A percentile compares a stretch with the other conserved stretches of the same genome.
phyloP scores from a whole-genome alignment of 2,797 vertebrate genomes.

The Coreius guichenoti region DNA sequence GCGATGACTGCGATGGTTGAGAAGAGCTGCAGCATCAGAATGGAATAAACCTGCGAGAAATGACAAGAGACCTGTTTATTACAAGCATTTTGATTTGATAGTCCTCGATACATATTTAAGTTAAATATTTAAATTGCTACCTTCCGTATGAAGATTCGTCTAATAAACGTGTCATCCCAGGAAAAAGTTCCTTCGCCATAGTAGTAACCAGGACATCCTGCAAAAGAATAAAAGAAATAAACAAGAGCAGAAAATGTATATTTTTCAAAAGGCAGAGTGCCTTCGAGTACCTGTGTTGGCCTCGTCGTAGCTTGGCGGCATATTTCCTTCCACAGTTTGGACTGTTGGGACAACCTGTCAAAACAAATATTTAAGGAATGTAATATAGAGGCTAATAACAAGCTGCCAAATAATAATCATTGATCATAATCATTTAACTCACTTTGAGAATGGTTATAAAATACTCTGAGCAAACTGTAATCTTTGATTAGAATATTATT shows the following conservation, averaged over 20 bases:
- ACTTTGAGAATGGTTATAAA: background rate
- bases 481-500: constrained; percentile 5
- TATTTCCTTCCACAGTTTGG: constrained; percentile 78
- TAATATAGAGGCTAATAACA: background rate
- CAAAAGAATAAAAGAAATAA: constrained; percentile 39
- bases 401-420: background rate
- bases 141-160: constrained; percentile 92
- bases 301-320: constrained; percentile 90
- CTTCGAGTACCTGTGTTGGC: constrained; percentile 84
- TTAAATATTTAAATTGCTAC: constrained; percentile 66
- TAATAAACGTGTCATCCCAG: constrained; percentile 88
- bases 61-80: too few species aligned
- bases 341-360: constrained; percentile 78
- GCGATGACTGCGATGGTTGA: constrained; percentile 85
- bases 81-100: background rate
- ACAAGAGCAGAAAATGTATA: constrained; percentile 43
- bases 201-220: constrained; percentile 76
- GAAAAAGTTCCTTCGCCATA: constrained; percentile 80
- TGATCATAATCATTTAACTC: background rate
- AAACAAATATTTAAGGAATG: background rate
- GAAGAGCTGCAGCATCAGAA: constrained; percentile 89
- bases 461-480: background rate
- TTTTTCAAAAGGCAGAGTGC: constrained; percentile 71
- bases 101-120: background rate
- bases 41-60: constrained; percentile 87